These are phyloP conservation scores for Gorsachius magnificus DNA, from an alignment of 2,797 vertebrate genomes.

Conservation along the genomic window DNA sequence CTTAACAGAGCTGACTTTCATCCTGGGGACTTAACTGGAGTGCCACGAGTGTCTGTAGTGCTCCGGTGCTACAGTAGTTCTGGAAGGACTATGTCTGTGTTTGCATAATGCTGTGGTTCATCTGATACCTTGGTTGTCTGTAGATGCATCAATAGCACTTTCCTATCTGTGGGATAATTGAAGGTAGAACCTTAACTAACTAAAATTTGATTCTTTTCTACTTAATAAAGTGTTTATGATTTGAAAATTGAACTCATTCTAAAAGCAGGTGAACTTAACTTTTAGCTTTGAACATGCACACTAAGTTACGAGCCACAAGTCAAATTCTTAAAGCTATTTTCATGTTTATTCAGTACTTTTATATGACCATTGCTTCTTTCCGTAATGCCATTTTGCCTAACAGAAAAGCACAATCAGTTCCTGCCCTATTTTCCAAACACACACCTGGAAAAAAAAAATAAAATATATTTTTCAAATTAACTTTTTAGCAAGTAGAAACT, in stretches of 20 bases:
- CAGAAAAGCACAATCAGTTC: neutral
- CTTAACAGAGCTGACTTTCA: neutral
- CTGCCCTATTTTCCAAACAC: neutral
- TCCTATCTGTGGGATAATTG: neutral
- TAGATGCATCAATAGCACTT: neutral
- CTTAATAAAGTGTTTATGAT: neutral
- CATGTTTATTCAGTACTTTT: neutral
- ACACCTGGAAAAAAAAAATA: neutral
- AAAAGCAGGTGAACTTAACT: neutral
- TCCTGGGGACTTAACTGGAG: neutral
- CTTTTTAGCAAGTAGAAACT: neutral
- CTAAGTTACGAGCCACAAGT: neutral
- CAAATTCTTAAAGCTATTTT: conserved; percentile 1
- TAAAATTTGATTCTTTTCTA: neutral
- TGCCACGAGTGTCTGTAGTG: neutral
- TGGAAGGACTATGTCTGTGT: neutral
- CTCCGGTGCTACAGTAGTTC: neutral
- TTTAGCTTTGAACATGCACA: neutral
- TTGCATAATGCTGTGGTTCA: neutral
- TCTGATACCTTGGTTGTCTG: neutral
- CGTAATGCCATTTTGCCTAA: neutral
- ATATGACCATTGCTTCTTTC: neutral
- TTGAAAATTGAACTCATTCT: neutral
- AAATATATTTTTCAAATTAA: neutral
- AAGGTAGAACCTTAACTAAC: neutral